Base-by-base conservation (phyloP, 2,113 vertebrate genomes). In the Sapajus apella region DNA sequence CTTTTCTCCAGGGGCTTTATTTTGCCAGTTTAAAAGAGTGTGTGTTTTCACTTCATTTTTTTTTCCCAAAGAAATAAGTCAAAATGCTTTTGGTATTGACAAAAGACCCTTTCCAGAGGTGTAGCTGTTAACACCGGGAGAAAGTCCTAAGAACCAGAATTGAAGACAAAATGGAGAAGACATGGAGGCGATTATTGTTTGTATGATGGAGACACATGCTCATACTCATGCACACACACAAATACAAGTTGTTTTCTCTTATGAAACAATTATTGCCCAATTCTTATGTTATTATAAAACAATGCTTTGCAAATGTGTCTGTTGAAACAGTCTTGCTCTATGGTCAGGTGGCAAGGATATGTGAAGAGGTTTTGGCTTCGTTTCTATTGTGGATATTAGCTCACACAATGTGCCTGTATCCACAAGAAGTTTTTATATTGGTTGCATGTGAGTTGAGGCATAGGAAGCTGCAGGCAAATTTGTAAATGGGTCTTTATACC, bases 81-180 rank as follows among this genome's bases (percentile, higher is more conserved):
- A 61, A 72, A 98, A 97, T 90, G 92, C 4, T 83, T 85, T 61
- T 52, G 76, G 84, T 93, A 52, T 79, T 83, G 97, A 98, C 96
- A 96, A 98, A 98, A 97, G 83, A 66, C 73, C 96, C 97, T 98
- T 98, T 98, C 97, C 98, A 98, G 92, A 97, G 94, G 94, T 96
- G 95, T 30, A 81, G 66, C 84, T 95, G 27, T 97, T 0, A 14
- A 87, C 84, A 77, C 45, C 86, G 84, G 77, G 58, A 18, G 83
- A 0, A 6, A 12, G 82, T 83, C 72, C 43, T 87, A 16, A 76
- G 64, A 72, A 13, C 5, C 20, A 50, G 72, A 52, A 40, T 5
- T 76, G 43, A 75, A 73, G 73, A 66, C 37, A 47, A 81, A 86
- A 21, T 47, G 1, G 47, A 73, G 91, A 91, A 37, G 52, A 11